phyloP scores from a whole-genome alignment of 2,888 invertebrate species.

The Cenopis cana region DNA sequence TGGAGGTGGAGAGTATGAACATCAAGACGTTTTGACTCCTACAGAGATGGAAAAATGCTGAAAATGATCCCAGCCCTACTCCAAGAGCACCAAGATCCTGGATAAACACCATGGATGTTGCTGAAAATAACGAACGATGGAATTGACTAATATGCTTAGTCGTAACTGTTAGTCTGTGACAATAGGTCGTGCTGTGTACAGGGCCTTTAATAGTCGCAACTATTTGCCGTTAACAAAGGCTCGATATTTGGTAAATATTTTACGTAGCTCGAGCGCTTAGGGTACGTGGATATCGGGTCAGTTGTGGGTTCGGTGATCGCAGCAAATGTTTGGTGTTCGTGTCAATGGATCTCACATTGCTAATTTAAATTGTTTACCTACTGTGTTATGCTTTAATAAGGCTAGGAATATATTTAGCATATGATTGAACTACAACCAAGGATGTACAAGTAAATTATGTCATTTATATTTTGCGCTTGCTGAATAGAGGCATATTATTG shows the following conservation, averaged over 20 bases:
- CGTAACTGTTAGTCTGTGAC: too few relatives aligned
- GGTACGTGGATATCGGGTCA: conserved; percentile 2
- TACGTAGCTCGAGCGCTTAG: conserved; percentile 29
- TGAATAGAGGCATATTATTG: too few relatives aligned
- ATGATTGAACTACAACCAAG: too few relatives aligned
- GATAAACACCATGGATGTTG: too few relatives aligned
- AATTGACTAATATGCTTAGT: neutral
- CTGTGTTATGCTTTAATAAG: neutral
- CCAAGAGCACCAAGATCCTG: too few relatives aligned
- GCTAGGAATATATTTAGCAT: too few relatives aligned
- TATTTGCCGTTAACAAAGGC: conserved; percentile 52
- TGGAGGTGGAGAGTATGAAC: too few relatives aligned
- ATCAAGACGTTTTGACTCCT: too few relatives aligned
- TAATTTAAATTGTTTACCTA: conserved; percentile 6
- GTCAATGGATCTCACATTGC: neutral
- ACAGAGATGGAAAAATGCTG: too few relatives aligned
- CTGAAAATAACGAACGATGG: neutral
- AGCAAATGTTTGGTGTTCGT: conserved; percentile 26
- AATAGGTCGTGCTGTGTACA: neutral
- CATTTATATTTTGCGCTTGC: too few relatives aligned
- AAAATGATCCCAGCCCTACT: too few relatives aligned
- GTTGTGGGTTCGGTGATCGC: conserved; percentile 3
- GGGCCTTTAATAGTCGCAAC: conserved; percentile 47
- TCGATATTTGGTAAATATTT: conserved; percentile 49
- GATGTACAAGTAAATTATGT: too few relatives aligned